Percentiles rank a stretch among this genome's conserved stretches.
Evolutionary conservation across 2,797 vertebrate genomes (phyloP).

Genomic region (Sebastes iracundus): DNA sequence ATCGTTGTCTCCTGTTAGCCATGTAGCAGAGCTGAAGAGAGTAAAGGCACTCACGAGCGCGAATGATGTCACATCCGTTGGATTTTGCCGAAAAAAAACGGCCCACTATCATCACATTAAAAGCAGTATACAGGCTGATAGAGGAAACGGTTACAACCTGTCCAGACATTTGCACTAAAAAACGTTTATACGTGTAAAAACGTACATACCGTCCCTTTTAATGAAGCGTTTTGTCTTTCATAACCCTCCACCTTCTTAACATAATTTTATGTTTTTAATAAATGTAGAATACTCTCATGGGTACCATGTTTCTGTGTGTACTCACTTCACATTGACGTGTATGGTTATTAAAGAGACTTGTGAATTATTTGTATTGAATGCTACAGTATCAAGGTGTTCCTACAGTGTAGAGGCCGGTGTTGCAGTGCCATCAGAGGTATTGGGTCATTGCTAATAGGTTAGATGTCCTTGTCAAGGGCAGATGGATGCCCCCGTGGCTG

Average conservation of each 20-base stretch:
- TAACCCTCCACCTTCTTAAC: not conserved
- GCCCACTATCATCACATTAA: no score
- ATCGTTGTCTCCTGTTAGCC: no score
- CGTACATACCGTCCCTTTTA: no score
- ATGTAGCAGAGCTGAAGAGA: no score
- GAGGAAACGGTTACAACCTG: no score
- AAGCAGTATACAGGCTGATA: no score
- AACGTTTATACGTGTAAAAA: no score
- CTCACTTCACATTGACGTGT: not conserved
- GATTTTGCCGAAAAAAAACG: no score
- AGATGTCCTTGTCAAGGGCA: conserved; percentile 50
- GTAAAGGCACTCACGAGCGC: no score
- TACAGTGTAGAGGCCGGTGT: not conserved
- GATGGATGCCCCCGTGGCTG: conserved; percentile 48
- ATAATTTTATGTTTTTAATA: no score
- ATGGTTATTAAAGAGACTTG: not conserved
- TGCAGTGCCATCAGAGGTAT: conserved; percentile 30
- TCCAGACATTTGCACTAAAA: no score
- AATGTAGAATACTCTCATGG: not conserved
- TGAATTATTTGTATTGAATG: not conserved
- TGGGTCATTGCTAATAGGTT: conserved; percentile 50
- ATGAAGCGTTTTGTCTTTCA: not conserved
- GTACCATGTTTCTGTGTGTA: not conserved
- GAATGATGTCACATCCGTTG: no score
- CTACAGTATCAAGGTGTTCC: not conserved